A percentile compares a stretch with the other conserved stretches of the same genome.
Evolutionary conservation across 35 echinoderm and acorn worm species (phyloP).

Genomic region (Holothuria glaberrima): DNA sequence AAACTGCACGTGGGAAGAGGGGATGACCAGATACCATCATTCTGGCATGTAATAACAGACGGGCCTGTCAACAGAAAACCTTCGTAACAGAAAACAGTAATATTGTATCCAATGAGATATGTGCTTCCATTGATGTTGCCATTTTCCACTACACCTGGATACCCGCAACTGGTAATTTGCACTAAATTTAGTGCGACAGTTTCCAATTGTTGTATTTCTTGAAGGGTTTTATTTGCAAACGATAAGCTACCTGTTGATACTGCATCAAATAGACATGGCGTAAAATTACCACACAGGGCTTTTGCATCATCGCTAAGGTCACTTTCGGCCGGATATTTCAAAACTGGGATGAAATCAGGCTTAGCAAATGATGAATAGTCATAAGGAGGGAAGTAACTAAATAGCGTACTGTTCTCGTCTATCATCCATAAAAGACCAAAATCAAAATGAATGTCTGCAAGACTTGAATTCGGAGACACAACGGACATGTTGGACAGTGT

Average conservation of each 20-base stretch:
- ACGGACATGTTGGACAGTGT: constrained; percentile 20
- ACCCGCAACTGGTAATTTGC: constrained; percentile 71
- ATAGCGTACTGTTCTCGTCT: background rate
- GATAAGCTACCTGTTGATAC: constrained; percentile 21
- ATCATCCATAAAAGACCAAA: constrained; percentile 19
- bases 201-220: constrained; percentile 19
- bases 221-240: constrained; percentile 30
- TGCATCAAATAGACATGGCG: constrained; percentile 36
- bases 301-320: background rate
- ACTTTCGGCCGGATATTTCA: background rate
- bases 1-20: no score
- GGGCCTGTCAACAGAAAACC: no score
- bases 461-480: background rate
- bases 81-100: constrained; percentile 46
- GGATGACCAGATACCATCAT: no score
- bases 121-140: constrained; percentile 50
- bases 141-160: constrained; percentile 67
- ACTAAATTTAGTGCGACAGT: constrained; percentile 34
- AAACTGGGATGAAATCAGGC: constrained; percentile 8
- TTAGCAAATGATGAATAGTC: background rate
- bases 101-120: constrained; percentile 43
- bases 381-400: background rate
- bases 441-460: background rate
- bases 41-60: no score
- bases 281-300: background rate